Evolutionary conservation across 2,113 vertebrate species (phyloP).

Genomic region (Hylia prasina): DNA sequence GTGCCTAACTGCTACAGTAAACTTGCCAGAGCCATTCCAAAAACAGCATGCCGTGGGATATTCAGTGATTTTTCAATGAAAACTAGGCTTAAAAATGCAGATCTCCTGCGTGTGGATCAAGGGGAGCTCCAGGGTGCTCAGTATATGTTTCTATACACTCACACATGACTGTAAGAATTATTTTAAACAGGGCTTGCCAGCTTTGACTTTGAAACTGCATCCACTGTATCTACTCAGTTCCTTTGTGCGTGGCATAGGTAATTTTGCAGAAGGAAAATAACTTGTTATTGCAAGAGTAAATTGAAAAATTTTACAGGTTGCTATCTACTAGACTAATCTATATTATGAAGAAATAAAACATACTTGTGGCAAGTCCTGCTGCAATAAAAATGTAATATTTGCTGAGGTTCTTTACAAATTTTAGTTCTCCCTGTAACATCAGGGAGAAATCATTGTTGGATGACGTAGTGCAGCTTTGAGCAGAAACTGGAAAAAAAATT

Average conservation of each 20-base stretch:
- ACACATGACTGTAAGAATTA: not conserved
- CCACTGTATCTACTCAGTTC: rapidly evolving
- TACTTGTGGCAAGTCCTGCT: not conserved
- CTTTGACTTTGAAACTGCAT: not conserved
- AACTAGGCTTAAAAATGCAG: not conserved
- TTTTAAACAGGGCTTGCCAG: not conserved
- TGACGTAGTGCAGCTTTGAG: not conserved
- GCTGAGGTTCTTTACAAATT: not conserved
- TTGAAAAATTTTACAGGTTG: not conserved
- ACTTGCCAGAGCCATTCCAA: not conserved
- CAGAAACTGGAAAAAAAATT: not conserved
- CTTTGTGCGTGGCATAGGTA: rapidly evolving
- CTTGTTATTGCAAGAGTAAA: not conserved
- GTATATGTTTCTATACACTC: not conserved
- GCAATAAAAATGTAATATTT: not conserved
- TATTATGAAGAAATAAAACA: not conserved
- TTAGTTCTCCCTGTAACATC: not conserved
- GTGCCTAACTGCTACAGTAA: not conserved
- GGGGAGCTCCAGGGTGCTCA: not conserved
- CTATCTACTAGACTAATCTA: not conserved
- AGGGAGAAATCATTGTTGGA: not conserved
- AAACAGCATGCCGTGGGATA: not conserved
- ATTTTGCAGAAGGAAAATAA: not conserved
- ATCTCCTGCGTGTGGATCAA: not conserved
- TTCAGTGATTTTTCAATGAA: not conserved